A percentile compares a stretch with the other conserved stretches of the same genome.
Conservation (phyloP, 1,140 invertebrate species). For the Gryon sp. region DNA sequence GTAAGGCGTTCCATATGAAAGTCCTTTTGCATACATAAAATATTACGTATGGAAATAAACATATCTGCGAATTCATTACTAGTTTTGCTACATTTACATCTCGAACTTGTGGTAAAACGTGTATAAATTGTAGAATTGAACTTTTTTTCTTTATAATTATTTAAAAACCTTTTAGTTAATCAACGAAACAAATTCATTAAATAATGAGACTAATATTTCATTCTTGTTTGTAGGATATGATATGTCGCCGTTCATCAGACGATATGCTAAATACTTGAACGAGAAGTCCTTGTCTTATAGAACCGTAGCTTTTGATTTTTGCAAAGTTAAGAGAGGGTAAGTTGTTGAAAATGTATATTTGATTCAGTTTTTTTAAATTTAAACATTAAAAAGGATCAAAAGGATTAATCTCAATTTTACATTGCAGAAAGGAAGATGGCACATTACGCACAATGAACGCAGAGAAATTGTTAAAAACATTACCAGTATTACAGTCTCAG, state of each 20-base stretch:
- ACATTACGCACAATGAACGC: conserved; percentile 97
- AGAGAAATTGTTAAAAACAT: conserved; percentile 97
- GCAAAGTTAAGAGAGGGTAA: conserved; percentile 99
- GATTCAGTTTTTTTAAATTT: neutral
- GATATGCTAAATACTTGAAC: conserved; percentile 99
- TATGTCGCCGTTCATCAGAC: conserved; percentile 99
- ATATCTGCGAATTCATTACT: too few relatives aligned
- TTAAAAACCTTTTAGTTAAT: too few relatives aligned
- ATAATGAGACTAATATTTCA: conserved; percentile 22
- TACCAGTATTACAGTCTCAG: conserved; percentile 97
- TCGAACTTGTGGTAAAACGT: too few relatives aligned
- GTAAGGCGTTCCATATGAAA: too few relatives aligned
- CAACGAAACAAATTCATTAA: conserved; percentile 13
- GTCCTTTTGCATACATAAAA: too few relatives aligned
- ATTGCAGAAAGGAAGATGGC: conserved; percentile 95
- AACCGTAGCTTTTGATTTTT: conserved; percentile 99
- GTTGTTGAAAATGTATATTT: too few relatives aligned
- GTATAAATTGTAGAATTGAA: too few relatives aligned
- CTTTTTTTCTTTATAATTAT: too few relatives aligned
- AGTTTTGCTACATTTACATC: too few relatives aligned
- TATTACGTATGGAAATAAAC: too few relatives aligned
- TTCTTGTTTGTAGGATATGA: conserved; percentile 92
- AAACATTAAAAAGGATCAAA: neutral
- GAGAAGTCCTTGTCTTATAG: conserved; percentile 99
- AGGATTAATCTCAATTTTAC: conserved; percentile 8